phyloP scores from a whole-genome alignment of 2,888 invertebrate species.

The Masnerella sp. region DNA sequence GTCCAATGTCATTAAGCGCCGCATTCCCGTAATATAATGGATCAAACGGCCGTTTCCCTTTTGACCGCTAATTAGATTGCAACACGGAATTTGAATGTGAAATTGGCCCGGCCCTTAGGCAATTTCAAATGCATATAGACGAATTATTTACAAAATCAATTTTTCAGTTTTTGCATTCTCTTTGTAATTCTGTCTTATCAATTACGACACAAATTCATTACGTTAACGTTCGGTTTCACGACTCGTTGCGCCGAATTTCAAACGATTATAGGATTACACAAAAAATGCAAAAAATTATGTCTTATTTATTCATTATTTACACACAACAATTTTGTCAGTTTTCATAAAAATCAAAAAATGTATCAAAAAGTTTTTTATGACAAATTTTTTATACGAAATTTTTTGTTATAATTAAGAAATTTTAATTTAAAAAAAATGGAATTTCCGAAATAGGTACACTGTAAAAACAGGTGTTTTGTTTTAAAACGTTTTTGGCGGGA shows the following conservation, averaged over 20 bases:
- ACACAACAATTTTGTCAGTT: too few relatives aligned
- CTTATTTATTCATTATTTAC: too few relatives aligned
- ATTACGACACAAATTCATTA: not conserved
- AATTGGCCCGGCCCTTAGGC: conserved; percentile 66
- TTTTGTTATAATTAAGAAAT: too few relatives aligned
- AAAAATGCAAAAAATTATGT: not conserved
- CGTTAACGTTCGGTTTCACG: too few relatives aligned
- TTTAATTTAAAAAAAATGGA: too few relatives aligned
- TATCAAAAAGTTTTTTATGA: too few relatives aligned
- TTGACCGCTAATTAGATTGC: conserved; percentile 74
- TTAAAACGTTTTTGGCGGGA: too few relatives aligned
- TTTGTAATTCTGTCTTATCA: conserved; percentile 5
- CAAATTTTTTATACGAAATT: too few relatives aligned
- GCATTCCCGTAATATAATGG: conserved; percentile 64
- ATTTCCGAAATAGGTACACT: too few relatives aligned
- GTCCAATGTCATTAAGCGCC: conserved; percentile 63
- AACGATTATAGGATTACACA: not conserved
- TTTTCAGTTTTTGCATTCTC: conserved; percentile 22
- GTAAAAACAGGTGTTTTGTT: too few relatives aligned
- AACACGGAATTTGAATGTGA: conserved; percentile 74
- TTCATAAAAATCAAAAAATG: too few relatives aligned
- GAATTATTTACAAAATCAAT: conserved; percentile 44
- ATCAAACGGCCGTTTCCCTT: conserved; percentile 75
- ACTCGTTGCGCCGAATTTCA: too few relatives aligned
- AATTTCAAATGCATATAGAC: conserved; percentile 46